These are phyloP conservation scores for Bombus picipes DNA, from an alignment of 1,140 invertebrate genomes.

Conservation along the genomic window DNA sequence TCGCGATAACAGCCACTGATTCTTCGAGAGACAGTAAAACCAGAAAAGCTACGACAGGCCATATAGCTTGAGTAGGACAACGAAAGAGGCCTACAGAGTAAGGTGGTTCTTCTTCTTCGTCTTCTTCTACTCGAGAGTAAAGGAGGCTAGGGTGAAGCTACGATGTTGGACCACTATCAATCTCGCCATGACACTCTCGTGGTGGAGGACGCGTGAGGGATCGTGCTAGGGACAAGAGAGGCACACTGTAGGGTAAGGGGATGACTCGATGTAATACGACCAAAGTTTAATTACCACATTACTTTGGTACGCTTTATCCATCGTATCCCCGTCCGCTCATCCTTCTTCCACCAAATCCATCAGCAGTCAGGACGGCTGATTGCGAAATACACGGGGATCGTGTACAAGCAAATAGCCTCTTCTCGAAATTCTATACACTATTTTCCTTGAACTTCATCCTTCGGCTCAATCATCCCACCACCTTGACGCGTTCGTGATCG, in stretches of 20 bases:
- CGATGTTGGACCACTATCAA: conserved; percentile 72
- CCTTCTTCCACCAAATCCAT: conserved; percentile 62
- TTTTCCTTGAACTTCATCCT: conserved; percentile 61
- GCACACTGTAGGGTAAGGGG: not conserved
- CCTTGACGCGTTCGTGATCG: conserved; percentile 51
- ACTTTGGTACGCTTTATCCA: conserved; percentile 67
- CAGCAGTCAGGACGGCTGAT: conserved; percentile 53
- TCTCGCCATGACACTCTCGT: conserved; percentile 69
- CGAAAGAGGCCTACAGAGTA: conserved; percentile 33
- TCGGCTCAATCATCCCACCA: conserved; percentile 40
- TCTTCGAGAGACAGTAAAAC: conserved; percentile 52
- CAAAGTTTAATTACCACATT: conserved; percentile 82
- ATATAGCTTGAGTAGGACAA: conserved; percentile 59
- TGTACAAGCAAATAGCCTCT: conserved; percentile 50
- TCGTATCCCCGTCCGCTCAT: conserved; percentile 27
- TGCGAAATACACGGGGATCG: conserved; percentile 29
- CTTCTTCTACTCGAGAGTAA: not conserved
- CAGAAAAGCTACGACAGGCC: conserved; percentile 61
- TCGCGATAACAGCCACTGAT: conserved; percentile 72
- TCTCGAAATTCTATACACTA: conserved; percentile 63
- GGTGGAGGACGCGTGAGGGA: conserved; percentile 25
- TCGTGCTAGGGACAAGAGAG: conserved; percentile 1
- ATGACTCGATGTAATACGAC: conserved; percentile 72
- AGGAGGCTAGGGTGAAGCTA: conserved; percentile 27
- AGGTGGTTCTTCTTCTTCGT: conserved; percentile 20